phyloP scores from a whole-genome alignment of 2,888 invertebrate genomes.

The Schrankia costaestrigalis region DNA sequence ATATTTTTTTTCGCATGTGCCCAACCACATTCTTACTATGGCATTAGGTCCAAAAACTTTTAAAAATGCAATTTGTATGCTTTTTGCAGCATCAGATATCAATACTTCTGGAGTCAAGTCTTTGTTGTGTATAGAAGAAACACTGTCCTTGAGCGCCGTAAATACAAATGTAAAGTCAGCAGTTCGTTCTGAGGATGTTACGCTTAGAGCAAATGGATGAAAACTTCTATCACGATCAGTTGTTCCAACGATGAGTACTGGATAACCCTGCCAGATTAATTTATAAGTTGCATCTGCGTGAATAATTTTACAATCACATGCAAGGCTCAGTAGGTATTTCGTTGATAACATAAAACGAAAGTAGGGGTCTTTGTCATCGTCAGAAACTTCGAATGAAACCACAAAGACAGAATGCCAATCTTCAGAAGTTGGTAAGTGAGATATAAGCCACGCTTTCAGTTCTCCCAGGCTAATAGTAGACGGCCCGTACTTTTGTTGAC shows the following conservation, averaged over 20 bases:
- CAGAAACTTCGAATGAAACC: background rate
- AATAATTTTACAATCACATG: too few species aligned
- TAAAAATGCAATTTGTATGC: too few species aligned
- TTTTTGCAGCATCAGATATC: too few species aligned
- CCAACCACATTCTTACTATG: background rate
- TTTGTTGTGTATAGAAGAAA: too few species aligned
- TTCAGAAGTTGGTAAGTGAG: conserved; percentile 3
- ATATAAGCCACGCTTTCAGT: conserved; percentile 5
- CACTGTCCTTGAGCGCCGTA: too few species aligned
- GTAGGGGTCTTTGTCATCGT: background rate
- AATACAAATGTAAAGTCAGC: too few species aligned
- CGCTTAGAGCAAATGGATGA: conserved; percentile 19
- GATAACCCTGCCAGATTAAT: conserved; percentile 27
- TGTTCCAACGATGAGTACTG: conserved; percentile 23
- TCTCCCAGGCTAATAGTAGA: conserved; percentile 2
- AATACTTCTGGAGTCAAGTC: too few species aligned
- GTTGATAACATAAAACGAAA: conserved; percentile 5
- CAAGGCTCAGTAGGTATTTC: conserved; percentile 1
- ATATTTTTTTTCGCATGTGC: conserved; percentile 2
- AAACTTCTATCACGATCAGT: conserved; percentile 18
- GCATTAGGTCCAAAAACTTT: too few species aligned
- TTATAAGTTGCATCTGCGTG: conserved; percentile 19
- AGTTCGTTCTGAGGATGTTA: conserved; percentile 11
- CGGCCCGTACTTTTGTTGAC: too few species aligned
- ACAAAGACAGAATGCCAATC: conserved; percentile 2